Evolutionary conservation across 2,888 invertebrate species (phyloP).

Genomic region (Steinernema scapterisci): DNA sequence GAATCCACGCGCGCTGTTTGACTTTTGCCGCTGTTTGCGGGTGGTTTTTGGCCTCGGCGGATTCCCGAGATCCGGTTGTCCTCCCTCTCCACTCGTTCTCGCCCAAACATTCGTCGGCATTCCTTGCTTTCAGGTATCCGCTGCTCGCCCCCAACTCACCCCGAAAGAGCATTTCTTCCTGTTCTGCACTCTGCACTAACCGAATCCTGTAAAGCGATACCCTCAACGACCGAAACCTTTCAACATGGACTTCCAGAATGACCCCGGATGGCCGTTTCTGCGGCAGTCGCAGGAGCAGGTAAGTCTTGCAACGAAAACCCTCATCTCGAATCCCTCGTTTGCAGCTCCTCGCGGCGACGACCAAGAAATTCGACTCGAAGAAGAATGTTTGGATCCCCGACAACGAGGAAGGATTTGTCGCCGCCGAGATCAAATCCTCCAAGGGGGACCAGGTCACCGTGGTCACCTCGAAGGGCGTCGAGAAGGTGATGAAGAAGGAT

Average conservation of each 20-base stretch:
- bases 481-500: conserved; percentile 66
- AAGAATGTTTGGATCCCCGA: conserved; percentile 99
- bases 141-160: neutral
- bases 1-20: neutral
- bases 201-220: neutral
- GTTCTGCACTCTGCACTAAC: neutral
- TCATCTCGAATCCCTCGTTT: neutral
- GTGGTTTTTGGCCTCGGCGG: neutral
- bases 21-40: conserved; percentile 4
- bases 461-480: conserved; percentile 44
- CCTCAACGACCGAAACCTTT: neutral
- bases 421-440: conserved; percentile 95
- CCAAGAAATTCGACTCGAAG: conserved; percentile 80
- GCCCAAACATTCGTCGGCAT: conserved; percentile 1
- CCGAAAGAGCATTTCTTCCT: conserved; percentile 10
- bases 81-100: conserved; percentile 9
- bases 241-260: conserved; percentile 39
- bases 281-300: conserved; percentile 65
- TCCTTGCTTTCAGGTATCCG: conserved; percentile 28
- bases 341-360: conserved; percentile 54
- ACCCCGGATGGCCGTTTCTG: conserved; percentile 67
- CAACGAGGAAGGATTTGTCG: conserved; percentile 90
- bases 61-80: conserved; percentile 26
- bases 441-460: conserved; percentile 96
- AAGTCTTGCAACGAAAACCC: neutral